Base-by-base conservation (phyloP, 2,888 invertebrate genomes). In the Pristionchus fissidentatus region DNA sequence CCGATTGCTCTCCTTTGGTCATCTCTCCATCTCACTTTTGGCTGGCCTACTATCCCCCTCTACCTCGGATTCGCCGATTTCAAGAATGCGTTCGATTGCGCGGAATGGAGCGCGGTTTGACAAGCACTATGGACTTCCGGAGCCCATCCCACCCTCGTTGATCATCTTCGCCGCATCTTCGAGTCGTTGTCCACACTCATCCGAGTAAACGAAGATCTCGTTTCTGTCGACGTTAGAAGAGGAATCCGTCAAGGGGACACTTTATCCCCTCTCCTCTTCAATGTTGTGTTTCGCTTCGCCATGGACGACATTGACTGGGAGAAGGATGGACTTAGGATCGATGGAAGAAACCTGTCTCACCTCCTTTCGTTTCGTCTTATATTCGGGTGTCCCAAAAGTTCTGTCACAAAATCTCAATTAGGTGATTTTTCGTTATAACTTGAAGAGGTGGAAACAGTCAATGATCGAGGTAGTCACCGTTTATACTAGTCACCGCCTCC, bases 21-120 rank as follows among this genome's bases (percentile, higher is more conserved):
- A n/a, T n/a, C n/a, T n/a, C n/a, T n/a, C n/a, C n/a, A n/a, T n/a
- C n/a, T n/a, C n/a, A n/a, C n/a, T n/a, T n/a, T n/a, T n/a, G n/a
- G n/a, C n/a, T n/a, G n/a, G n/a, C n/a, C n/a, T n/a, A n/a, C n/a
- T 15, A 46, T 75, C 46, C 46, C 75, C 75, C 13, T 75, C 46
- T 75, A 75, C 22, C 26, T 75, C 75, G 75, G 26, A 7, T 49
- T 75, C 29, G 29, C 46, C 43, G 75, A 75, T 19, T 75, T 75
- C 43, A 43, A 46, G 22, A 75, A 75, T 15, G 75, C 75, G 1
- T 46, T 75, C 75, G 26, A 75, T 19, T 46, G 29, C 2, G 75
- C 46, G 26, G 46, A 75, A 46, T 75, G 75, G 75, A 75, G 15
- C 29, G 75, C 75, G 19, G 15, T 15, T 15, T 75, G 75, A 46